These are phyloP conservation scores for Steinernema scapterisci DNA, from an alignment of 2,888 invertebrate species.

Conservation along the genomic window DNA sequence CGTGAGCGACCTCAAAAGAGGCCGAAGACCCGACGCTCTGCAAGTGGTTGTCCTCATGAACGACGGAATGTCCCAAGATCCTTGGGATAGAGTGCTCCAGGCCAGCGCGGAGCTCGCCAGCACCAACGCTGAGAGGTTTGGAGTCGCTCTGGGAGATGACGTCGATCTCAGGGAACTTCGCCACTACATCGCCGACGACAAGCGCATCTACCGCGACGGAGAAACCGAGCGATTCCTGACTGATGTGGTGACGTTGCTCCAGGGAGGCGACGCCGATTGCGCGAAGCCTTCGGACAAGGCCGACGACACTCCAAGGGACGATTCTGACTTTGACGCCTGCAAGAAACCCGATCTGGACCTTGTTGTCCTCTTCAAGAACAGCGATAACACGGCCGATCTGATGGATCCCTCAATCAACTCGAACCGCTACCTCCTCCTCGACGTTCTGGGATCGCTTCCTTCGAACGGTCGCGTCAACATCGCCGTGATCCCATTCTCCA, in stretches of 20 bases:
- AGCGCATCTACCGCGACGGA: constrained; percentile 54
- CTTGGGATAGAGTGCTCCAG: constrained; percentile 50
- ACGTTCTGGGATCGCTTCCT: constrained; percentile 56
- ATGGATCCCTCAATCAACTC: constrained; percentile 45
- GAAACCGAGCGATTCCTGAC: constrained; percentile 48
- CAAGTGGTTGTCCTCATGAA: constrained; percentile 61
- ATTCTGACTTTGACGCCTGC: constrained; percentile 36
- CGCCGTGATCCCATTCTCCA: constrained; percentile 50
- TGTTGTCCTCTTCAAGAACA: constrained; percentile 52
- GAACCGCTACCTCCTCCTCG: constrained; percentile 55
- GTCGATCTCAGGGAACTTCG: constrained; percentile 52
- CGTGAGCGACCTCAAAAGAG: constrained; percentile 49
- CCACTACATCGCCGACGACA: constrained; percentile 48
- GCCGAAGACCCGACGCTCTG: constrained; percentile 50
- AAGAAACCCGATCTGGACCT: constrained; percentile 47
- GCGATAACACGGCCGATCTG: constrained; percentile 40
- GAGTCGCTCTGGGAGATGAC: constrained; percentile 57
- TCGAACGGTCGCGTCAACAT: constrained; percentile 49
- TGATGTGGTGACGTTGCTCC: constrained; percentile 46
- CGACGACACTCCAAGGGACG: background rate
- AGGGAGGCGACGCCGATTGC: constrained; percentile 34
- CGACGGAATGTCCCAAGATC: constrained; percentile 60
- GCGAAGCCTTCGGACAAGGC: background rate
- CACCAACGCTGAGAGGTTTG: constrained; percentile 54
- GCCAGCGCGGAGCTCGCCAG: constrained; percentile 44